A percentile compares a stretch with the other conserved stretches of the same genome.
Evolutionary conservation across 37 sponge, comb jelly and placozoan genomes (phyloP).

Genomic region (Chondrilla cf. caribensis): DNA sequence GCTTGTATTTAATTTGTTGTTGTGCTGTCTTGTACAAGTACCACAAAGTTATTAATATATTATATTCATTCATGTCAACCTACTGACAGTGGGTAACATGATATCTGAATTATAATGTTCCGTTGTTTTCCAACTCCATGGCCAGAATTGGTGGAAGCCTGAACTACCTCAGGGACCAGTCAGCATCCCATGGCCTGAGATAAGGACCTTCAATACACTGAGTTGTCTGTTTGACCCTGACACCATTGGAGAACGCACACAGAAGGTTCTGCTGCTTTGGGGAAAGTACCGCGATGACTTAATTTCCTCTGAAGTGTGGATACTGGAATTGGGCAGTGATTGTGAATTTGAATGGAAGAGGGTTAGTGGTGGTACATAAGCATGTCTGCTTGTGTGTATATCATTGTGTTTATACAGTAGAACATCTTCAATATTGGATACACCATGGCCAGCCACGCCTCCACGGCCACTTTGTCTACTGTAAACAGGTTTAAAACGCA

Average conservation of each 20-base stretch:
- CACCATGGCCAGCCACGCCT: no score
- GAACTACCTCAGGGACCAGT: background rate
- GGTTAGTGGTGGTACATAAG: background rate
- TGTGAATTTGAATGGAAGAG: background rate
- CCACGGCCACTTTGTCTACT: no score
- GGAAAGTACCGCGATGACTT: background rate
- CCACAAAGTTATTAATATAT: no score
- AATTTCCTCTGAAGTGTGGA: background rate
- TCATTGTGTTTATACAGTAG: background rate
- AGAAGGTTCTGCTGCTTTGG: constrained; percentile 17
- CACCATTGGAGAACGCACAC: background rate
- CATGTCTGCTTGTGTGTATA: background rate
- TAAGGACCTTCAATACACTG: background rate
- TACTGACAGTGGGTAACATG: no score
- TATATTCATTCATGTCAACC: no score
- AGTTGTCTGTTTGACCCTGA: background rate
- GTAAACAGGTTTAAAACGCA: no score
- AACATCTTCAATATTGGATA: no score
- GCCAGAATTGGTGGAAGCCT: background rate
- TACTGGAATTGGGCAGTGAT: background rate
- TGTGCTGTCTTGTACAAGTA: no score
- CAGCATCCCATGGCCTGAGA: background rate
- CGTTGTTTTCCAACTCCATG: no score
- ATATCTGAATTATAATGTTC: no score
- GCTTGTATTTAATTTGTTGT: no score